Conservation (phyloP, 2,797 vertebrate species). For the Pangasius larnaudii region DNA sequence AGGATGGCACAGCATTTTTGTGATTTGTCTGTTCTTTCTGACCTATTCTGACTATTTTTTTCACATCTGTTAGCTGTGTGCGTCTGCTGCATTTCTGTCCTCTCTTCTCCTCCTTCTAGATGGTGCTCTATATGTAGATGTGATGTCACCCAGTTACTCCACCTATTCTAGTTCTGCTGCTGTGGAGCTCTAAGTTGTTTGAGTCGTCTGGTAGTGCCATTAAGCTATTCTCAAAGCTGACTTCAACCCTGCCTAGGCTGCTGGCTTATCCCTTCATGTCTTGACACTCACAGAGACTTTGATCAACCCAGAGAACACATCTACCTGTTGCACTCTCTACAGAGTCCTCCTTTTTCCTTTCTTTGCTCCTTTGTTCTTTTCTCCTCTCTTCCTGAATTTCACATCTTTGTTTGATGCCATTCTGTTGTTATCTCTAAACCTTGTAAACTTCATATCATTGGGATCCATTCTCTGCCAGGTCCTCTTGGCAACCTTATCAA, state of each 20-base stretch:
- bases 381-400: not conserved
- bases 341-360: not conserved
- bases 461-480: not conserved
- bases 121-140: slow-evolving; percentile 9
- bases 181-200: not conserved
- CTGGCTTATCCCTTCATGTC: slow-evolving; percentile 12
- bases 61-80: slow-evolving; percentile 7
- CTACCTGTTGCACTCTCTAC: slow-evolving; percentile 13
- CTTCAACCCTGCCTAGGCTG: not conserved
- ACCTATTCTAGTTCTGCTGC: not conserved
- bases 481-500: not conserved
- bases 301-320: not conserved
- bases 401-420: not conserved
- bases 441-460: not conserved
- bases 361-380: not conserved
- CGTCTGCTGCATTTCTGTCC: not conserved
- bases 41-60: not conserved
- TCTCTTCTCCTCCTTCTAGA: not conserved
- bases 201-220: not conserved
- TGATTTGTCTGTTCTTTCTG: not conserved
- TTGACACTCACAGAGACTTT: not conserved
- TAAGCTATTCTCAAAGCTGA: slow-evolving; percentile 7
- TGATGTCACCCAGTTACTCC: not conserved
- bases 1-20: not conserved
- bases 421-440: not conserved